These are phyloP conservation scores for Harpalus rufipes DNA, from an alignment of 2,888 invertebrate species.

Conservation along the genomic window DNA sequence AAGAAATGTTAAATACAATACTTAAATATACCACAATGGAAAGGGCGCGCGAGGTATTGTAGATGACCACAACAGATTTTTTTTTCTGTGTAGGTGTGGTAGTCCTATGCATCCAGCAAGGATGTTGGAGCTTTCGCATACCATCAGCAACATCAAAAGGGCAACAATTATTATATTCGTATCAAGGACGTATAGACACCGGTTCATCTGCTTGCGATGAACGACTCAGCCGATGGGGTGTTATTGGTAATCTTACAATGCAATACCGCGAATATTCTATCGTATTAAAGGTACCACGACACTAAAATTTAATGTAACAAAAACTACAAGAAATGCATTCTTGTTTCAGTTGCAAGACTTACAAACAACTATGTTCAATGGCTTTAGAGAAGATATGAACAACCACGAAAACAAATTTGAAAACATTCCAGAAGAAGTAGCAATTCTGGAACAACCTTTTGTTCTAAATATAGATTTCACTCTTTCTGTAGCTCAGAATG, in stretches of 20 bases:
- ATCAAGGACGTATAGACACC: slow-evolving; percentile 1
- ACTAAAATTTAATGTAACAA: no score
- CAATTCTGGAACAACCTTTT: slow-evolving; percentile 6
- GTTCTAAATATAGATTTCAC: background rate
- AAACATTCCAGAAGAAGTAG: slow-evolving; percentile 1
- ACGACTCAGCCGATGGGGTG: background rate
- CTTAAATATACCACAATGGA: no score
- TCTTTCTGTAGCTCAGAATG: slow-evolving; percentile 72
- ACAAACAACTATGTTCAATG: slow-evolving; percentile 31
- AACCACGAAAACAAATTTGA: background rate
- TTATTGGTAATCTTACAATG: slow-evolving; percentile 13
- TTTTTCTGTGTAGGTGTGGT: no score
- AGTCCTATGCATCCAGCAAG: slow-evolving; percentile 4
- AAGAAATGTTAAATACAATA: no score
- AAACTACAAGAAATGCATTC: background rate
- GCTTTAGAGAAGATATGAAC: background rate
- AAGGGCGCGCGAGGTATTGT: no score
- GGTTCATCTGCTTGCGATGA: background rate
- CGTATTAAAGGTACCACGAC: background rate
- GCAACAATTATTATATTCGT: background rate
- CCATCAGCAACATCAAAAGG: background rate
- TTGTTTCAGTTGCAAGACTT: slow-evolving; percentile 23
- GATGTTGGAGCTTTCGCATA: background rate
- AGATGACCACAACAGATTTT: no score
- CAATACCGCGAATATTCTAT: background rate